These are phyloP conservation scores for Hycleus cichorii DNA, from an alignment of 1,140 invertebrate species.

Conservation along the genomic window DNA sequence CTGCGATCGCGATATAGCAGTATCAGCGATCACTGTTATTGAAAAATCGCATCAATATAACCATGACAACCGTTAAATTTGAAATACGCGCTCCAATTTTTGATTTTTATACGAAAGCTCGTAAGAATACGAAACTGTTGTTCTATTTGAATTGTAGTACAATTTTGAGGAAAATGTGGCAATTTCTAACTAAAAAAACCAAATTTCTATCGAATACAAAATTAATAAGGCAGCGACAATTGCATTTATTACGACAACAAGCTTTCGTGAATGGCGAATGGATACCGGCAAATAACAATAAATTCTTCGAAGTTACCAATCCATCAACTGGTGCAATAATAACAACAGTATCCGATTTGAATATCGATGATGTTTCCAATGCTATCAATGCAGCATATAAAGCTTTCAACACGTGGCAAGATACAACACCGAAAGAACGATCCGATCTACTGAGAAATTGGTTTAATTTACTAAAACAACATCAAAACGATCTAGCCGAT, in stretches of 20 bases:
- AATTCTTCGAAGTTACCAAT: constrained; percentile 69
- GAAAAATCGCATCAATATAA: too few relatives aligned
- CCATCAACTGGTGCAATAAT: constrained; percentile 67
- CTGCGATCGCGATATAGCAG: too few relatives aligned
- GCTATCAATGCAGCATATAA: constrained; percentile 69
- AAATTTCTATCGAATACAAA: not conserved
- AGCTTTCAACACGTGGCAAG: constrained; percentile 72
- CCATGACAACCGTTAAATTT: too few relatives aligned
- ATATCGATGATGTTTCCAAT: constrained; percentile 56
- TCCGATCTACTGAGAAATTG: constrained; percentile 63
- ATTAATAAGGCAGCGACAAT: constrained; percentile 25
- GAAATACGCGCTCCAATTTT: too few relatives aligned
- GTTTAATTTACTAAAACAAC: constrained; percentile 68
- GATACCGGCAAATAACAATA: constrained; percentile 59
- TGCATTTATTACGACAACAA: constrained; percentile 50
- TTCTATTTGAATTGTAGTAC: too few relatives aligned
- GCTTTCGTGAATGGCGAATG: constrained; percentile 75
- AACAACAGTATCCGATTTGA: constrained; percentile 78
- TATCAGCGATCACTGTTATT: too few relatives aligned
- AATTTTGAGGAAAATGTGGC: too few relatives aligned
- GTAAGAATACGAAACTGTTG: too few relatives aligned
- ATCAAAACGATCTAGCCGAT: constrained; percentile 69
- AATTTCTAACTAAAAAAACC: not conserved
- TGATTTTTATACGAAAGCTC: too few relatives aligned
- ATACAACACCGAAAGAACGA: constrained; percentile 71